Percentiles rank a stretch among this genome's conserved stretches.
Evolutionary conservation across 2,797 vertebrate species (phyloP).

Genomic region (Galago senegalensis): DNA sequence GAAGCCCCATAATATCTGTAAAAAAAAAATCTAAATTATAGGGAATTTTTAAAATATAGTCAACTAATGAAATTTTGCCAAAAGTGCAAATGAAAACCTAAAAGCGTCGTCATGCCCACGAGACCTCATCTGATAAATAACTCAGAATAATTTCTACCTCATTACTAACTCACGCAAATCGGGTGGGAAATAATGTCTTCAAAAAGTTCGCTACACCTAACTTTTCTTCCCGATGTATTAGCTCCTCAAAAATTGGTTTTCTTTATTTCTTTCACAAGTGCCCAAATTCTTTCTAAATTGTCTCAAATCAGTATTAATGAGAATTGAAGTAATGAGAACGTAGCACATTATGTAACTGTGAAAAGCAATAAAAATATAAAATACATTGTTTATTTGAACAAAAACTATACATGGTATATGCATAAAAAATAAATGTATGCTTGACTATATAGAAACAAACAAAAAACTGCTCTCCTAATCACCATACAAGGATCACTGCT

Average conservation of each 20-base stretch:
- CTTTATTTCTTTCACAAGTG: neutral
- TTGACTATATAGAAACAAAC: neutral
- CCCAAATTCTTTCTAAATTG: constrained; percentile 30
- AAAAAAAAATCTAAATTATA: neutral
- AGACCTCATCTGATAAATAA: constrained; percentile 37
- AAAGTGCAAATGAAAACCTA: constrained; percentile 51
- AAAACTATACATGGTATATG: neutral
- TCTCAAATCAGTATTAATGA: constrained; percentile 3
- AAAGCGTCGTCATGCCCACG: constrained; percentile 9
- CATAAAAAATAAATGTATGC: constrained; percentile 34
- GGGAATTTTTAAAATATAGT: neutral
- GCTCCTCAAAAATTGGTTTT: constrained; percentile 46
- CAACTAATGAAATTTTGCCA: constrained; percentile 28
- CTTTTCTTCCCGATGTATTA: constrained; percentile 7
- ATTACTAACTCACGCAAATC: neutral
- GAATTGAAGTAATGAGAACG: constrained; percentile 44
- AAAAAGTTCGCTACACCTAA: constrained; percentile 17
- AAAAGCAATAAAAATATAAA: constrained; percentile 20
- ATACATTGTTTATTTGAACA: constrained; percentile 22
- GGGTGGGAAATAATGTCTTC: neutral
- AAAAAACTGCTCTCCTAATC: neutral
- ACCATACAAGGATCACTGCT: neutral
- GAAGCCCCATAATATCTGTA: neutral
- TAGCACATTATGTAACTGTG: neutral
- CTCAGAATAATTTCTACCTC: constrained; percentile 52